Evolutionary conservation across 2,888 invertebrate species (phyloP), one percentile per base, ranked within the genome.

Genomic region (Pyrrhosoma nymphula): DNA sequence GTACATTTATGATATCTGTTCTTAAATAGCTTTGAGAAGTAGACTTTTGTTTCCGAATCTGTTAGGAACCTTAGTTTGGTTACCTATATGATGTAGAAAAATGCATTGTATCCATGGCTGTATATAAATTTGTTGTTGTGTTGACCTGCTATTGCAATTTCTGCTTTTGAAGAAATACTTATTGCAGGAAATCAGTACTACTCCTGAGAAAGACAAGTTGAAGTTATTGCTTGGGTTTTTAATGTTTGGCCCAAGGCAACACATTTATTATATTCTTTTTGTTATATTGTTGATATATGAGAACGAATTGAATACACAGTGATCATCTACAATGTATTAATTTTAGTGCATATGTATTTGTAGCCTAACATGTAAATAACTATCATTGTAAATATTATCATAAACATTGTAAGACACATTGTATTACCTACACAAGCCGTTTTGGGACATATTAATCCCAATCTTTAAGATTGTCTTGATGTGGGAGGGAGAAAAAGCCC

Each of bases 241-340:
- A 35, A 35, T 82, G 82, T 82, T 82, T 14, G 14, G 14, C 82
- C 82, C 82, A 35, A 35, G 16, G 82, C 82, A 82, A 35, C 14
- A 82, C 82, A 1, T 35, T 35, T 82, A 35, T 82, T 82, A 26
- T 82, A 35, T 35, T 20, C 39, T 47, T 89, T 89, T 89, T 89
- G 56, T 89, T 47, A 47, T 56, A n/a, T 89, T 55, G 55, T 89
- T 55, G 55, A 47, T 88, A 26, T 88, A 18, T 88, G 20, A 47
- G 88, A 47, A 47, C n/a, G n/a, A 55, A 26, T 56, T 89, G 23
- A 8, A n/a, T n/a, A 35, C 18, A 3, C 6, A 82, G n/a, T 82
- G 82, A 82, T 60, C 90, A 91, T 60, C 82, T 60, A 35, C 90
- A 60, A 35, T 91, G 35, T 90, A 90, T 56, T 90, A 56, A 60